Evolutionary conservation across 1,140 invertebrate genomes (phyloP).

Genomic region (Bombus fervidus): DNA sequence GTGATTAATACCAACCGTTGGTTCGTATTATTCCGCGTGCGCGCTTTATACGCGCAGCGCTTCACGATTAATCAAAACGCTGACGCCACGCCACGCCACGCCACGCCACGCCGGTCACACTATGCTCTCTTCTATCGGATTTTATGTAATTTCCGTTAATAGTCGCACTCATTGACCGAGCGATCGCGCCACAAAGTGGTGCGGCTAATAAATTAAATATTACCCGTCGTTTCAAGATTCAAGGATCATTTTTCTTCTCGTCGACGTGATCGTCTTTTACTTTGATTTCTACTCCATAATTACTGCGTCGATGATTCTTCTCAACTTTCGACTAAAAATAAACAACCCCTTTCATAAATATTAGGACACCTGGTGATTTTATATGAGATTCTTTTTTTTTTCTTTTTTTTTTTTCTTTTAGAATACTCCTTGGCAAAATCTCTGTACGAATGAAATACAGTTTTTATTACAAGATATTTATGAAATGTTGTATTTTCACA

Average conservation of each 20-base stretch:
- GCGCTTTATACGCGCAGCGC: neutral
- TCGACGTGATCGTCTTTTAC: neutral
- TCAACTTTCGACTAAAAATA: neutral
- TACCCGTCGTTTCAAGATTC: neutral
- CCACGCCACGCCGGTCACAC: neutral
- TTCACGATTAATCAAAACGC: conserved; percentile 33
- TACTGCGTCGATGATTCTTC: neutral
- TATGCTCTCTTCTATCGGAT: conserved; percentile 7
- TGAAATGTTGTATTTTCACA: too few relatives aligned
- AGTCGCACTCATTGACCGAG: conserved; percentile 1
- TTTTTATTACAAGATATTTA: too few relatives aligned
- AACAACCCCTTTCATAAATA: too few relatives aligned
- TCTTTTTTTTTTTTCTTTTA: too few relatives aligned
- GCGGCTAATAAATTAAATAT: conserved; percentile 15
- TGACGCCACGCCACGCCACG: conserved; percentile 1
- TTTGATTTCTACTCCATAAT: neutral
- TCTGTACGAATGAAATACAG: too few relatives aligned
- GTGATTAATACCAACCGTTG: conserved; percentile 33
- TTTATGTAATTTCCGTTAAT: conserved; percentile 43
- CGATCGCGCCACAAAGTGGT: neutral
- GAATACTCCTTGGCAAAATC: too few relatives aligned
- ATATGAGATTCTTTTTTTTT: too few relatives aligned
- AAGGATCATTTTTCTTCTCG: neutral
- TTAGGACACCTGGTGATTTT: too few relatives aligned
- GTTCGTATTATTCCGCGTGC: conserved; percentile 18